Percentiles rank a stretch among this genome's conserved stretches.
phyloP scores from a whole-genome alignment of 2,888 invertebrate species.

The Scaptodrosophila latifasciaeformis region DNA sequence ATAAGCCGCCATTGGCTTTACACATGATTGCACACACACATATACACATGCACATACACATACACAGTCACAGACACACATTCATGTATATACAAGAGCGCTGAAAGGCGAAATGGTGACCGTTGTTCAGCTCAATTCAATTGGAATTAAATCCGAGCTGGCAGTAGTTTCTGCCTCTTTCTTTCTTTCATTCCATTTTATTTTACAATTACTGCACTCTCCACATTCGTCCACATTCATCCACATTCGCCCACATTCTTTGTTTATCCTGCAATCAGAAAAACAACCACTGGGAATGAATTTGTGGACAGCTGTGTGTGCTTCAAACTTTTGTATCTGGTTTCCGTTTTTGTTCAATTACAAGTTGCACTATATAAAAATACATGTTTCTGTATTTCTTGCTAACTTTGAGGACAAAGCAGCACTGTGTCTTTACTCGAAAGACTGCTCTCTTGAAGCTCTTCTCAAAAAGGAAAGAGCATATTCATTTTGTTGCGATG shows the following conservation, averaged over 20 bases:
- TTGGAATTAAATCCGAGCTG: slow-evolving; percentile 51
- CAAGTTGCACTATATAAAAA: slow-evolving; percentile 47
- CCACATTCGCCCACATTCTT: too few species aligned
- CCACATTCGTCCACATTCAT: too few species aligned
- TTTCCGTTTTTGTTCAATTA: slow-evolving; percentile 30
- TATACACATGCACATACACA: background rate
- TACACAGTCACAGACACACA: slow-evolving; percentile 10
- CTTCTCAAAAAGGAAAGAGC: too few species aligned
- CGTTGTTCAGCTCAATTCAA: slow-evolving; percentile 41
- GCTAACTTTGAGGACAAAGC: slow-evolving; percentile 9
- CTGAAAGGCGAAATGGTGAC: background rate
- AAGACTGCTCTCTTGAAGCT: too few species aligned
- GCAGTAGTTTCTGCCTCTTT: slow-evolving; percentile 18
- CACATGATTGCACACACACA: slow-evolving; percentile 15
- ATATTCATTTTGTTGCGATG: too few species aligned
- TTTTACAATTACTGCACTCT: too few species aligned
- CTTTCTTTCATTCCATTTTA: too few species aligned
- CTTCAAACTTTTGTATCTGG: slow-evolving; percentile 16
- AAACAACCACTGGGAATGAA: background rate
- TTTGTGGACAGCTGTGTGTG: background rate
- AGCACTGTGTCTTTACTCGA: too few species aligned
- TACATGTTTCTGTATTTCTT: too few species aligned
- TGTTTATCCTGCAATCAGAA: background rate
- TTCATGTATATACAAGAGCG: background rate
- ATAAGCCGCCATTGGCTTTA: slow-evolving; percentile 14